These are phyloP conservation scores for Campoplex capitator DNA, from an alignment of 2,888 invertebrate species.

Conservation along the genomic window DNA sequence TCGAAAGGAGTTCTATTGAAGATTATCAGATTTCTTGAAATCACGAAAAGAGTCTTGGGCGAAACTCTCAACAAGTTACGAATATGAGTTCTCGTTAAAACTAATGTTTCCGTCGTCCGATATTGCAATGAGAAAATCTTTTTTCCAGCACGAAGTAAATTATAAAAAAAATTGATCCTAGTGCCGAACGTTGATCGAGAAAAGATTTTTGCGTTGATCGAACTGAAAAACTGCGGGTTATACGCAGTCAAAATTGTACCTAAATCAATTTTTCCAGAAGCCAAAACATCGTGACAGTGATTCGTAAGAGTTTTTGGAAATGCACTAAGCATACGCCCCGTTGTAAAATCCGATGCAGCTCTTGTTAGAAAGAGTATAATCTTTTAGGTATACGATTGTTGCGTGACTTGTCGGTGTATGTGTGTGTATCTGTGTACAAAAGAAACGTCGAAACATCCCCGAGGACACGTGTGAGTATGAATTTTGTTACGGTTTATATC, in stretches of 20 bases:
- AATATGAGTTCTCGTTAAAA: no score
- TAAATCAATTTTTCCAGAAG: background rate
- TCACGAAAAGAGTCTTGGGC: no score
- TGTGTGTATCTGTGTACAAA: background rate
- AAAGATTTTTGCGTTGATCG: background rate
- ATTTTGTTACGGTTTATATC: constrained; percentile 50
- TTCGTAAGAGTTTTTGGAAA: background rate
- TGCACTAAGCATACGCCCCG: background rate
- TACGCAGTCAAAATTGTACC: background rate
- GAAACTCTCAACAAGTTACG: no score
- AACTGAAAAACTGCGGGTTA: background rate
- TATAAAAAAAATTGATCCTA: background rate
- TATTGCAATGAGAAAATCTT: background rate
- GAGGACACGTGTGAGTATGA: constrained; percentile 44
- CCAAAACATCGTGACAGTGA: background rate
- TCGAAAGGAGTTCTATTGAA: no score
- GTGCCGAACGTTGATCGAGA: background rate
- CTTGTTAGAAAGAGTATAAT: background rate
- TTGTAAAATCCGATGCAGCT: background rate
- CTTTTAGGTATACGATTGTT: background rate
- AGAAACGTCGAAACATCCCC: constrained; percentile 5
- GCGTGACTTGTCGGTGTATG: background rate
- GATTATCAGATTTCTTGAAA: no score
- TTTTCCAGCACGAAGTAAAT: background rate
- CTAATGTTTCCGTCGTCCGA: no score